Base-by-base conservation (phyloP, 2,797 vertebrate species). In the Chaenodraco wilsoni region DNA sequence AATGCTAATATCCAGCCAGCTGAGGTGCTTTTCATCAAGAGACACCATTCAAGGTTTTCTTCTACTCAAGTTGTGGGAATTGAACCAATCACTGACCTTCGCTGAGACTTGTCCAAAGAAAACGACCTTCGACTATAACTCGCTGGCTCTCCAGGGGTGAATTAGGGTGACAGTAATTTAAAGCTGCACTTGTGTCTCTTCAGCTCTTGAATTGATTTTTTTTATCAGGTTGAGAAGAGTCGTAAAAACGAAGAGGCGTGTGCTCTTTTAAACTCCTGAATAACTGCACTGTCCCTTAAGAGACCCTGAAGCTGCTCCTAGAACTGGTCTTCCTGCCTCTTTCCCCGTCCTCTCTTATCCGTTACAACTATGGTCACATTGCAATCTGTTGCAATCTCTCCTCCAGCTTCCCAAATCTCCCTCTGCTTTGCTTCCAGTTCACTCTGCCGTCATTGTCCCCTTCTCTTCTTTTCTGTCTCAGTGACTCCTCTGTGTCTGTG, bases 171-270 rank as follows among this genome's bases (percentile, higher is more conserved):
- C 68, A 19, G 56, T 75, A 65, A 79, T 85, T 86, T 73, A 78
- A 84, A 81, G 56, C 72, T 48, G 52, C 37, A 51, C 43, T 41
- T 51, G 60, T 45, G 45, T 76, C 69, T 69, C 63, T 46, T 85
- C 62, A 62, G 41, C 80, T 62, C n/a, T 27, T 3, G 21, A 76
- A 89, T 86, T 58, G 83, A 88, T 88, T 88, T 79, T 82, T 82
- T 74, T 88, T 50, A 86, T 87, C 77, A 72, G 65, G 56, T 77
- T 69, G 55, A 84, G 86, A 85, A 80, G 40, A 87, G 71, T 66
- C 31, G 54, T 64, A 78, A 84, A 85, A 88, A 86, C 13, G 15
- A 57, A 71, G 56, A 64, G 70, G 56, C 23, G 1, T 83, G 76
- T 72, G 58, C 74, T 84, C 73, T 85, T 27, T 86, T 77, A 79